phyloP scores from a whole-genome alignment of 2,113 vertebrate species.

The Mustela lutreola region DNA sequence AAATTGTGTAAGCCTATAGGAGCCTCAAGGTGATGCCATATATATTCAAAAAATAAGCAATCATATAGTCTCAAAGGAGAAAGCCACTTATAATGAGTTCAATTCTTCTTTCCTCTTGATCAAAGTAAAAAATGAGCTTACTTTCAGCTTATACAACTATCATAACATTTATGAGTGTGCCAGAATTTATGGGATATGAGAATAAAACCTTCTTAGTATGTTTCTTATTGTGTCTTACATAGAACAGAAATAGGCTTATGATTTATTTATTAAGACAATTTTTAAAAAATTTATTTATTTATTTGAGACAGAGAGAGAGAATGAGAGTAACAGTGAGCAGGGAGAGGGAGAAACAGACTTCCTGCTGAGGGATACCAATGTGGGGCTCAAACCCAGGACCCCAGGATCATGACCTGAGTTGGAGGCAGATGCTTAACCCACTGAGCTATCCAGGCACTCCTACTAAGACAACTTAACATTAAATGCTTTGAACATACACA shows the following conservation, averaged over 20 bases:
- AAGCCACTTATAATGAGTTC: not conserved
- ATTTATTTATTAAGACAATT: not conserved
- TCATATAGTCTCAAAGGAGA: not conserved
- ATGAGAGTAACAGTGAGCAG: not conserved
- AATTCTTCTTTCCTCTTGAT: not conserved
- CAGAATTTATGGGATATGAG: not conserved
- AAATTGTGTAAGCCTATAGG: not conserved
- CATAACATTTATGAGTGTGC: not conserved
- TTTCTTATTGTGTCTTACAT: not conserved
- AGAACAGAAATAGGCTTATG: not conserved
- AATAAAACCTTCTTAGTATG: not conserved
- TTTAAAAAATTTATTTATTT: not conserved
- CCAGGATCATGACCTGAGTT: not conserved
- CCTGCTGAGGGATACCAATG: not conserved
- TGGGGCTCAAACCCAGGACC: not conserved
- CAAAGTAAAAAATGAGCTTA: slow-evolving; percentile 21
- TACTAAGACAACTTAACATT: not conserved
- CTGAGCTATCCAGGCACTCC: not conserved
- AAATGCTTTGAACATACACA: not conserved
- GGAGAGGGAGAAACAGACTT: not conserved
- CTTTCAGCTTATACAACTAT: not conserved
- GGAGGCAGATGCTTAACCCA: not conserved
- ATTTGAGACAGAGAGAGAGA: not conserved
- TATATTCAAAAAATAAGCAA: not conserved
- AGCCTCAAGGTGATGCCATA: not conserved